phyloP scores from a whole-genome alignment of 2,113 vertebrate species.

The Sinocyclocheilus grahami region DNA sequence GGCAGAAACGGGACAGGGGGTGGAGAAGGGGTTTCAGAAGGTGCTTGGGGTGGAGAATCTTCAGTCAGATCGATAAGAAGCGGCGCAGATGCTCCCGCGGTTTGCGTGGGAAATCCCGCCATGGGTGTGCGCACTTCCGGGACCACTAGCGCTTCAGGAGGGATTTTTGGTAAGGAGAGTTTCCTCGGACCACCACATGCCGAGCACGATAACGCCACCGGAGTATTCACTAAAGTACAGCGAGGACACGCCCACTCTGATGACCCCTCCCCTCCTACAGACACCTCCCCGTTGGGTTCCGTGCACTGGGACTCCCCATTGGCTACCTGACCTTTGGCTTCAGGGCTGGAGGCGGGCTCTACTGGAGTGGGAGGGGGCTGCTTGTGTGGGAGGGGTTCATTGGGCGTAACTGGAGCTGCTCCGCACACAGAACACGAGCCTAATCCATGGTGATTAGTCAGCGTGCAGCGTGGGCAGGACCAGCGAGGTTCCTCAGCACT shows the following conservation, averaged over 20 bases:
- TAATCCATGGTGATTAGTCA: slow-evolving; percentile 89
- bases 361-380: slow-evolving; percentile 61
- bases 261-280: slow-evolving; percentile 20
- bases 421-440: slow-evolving; percentile 88
- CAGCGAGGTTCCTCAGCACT: slow-evolving; percentile 91
- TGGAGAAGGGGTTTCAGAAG: slow-evolving; percentile 71
- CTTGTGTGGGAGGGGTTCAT: slow-evolving; percentile 65
- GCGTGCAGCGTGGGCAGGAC: slow-evolving; percentile 92
- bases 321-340: slow-evolving; percentile 77
- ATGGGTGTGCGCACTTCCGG: slow-evolving; percentile 89
- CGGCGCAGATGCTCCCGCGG: slow-evolving; percentile 59
- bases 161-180: slow-evolving; percentile 94
- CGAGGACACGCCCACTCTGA: slow-evolving; percentile 91
- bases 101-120: slow-evolving; percentile 78
- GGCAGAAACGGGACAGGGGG: slow-evolving; percentile 59
- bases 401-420: slow-evolving; percentile 62
- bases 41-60: slow-evolving; percentile 68
- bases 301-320: slow-evolving; percentile 69
- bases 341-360: slow-evolving; percentile 74
- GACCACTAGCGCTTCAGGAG: slow-evolving; percentile 93
- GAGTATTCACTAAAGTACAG: slow-evolving; percentile 92
- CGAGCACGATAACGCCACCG: slow-evolving; percentile 89
- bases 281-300: slow-evolving; percentile 72
- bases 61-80: slow-evolving; percentile 79
- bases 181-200: slow-evolving; percentile 93